These are phyloP conservation scores for Scaptomyza hsui DNA, from an alignment of 1,140 invertebrate genomes.

Conservation along the genomic window DNA sequence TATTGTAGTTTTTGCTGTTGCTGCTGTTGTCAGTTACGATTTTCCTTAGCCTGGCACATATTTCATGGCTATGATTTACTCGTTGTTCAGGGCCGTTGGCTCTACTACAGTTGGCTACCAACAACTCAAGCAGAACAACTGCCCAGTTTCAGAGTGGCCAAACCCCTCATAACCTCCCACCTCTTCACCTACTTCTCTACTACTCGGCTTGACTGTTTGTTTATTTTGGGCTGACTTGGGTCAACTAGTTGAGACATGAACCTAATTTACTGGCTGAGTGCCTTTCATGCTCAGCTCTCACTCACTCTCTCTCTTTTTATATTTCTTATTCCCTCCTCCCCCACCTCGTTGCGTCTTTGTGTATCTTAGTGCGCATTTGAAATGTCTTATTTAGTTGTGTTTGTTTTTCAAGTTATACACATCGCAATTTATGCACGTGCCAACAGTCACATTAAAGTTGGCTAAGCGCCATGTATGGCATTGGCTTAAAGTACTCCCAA, in stretches of 20 bases:
- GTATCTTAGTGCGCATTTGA: slow-evolving; percentile 41
- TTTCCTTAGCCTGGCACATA: slow-evolving; percentile 66
- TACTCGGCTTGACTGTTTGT: slow-evolving; percentile 51
- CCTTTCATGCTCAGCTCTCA: slow-evolving; percentile 61
- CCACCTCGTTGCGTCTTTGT: background rate
- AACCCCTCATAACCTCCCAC: slow-evolving; percentile 20
- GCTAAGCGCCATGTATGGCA: slow-evolving; percentile 5
- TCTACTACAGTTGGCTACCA: slow-evolving; percentile 28
- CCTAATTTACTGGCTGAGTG: slow-evolving; percentile 81
- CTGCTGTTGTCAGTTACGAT: slow-evolving; percentile 31
- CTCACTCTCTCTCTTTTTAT: background rate
- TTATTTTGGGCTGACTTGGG: slow-evolving; percentile 73
- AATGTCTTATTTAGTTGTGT: slow-evolving; percentile 75
- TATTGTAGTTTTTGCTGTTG: slow-evolving; percentile 14
- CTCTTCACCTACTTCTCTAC: background rate
- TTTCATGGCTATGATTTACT: slow-evolving; percentile 82
- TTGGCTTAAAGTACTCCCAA: background rate
- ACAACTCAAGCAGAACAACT: slow-evolving; percentile 77
- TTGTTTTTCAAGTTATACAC: slow-evolving; percentile 39
- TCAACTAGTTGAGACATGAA: slow-evolving; percentile 81
- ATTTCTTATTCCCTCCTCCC: background rate
- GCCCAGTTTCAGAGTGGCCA: slow-evolving; percentile 59
- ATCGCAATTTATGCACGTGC: slow-evolving; percentile 51
- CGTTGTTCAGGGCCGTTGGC: slow-evolving; percentile 77
- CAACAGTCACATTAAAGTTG: slow-evolving; percentile 38